A percentile compares a stretch with the other conserved stretches of the same genome.
These are phyloP conservation scores for Casuarius casuarius DNA, from an alignment of 2,113 vertebrate species.

Conservation along the genomic window DNA sequence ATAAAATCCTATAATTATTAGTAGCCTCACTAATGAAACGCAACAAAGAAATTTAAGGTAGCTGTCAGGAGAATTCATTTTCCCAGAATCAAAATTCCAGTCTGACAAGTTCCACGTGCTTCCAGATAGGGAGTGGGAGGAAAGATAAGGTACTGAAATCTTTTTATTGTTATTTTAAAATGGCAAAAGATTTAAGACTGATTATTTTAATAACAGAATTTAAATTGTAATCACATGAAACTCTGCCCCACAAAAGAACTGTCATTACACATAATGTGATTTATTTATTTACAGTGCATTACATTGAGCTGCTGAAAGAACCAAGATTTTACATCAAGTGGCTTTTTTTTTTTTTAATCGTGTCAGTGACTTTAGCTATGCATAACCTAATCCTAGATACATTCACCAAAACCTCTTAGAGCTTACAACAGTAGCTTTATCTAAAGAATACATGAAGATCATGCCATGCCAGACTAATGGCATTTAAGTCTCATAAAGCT, in stretches of 20 bases:
- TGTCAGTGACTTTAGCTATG: not conserved
- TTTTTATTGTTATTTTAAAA: not conserved
- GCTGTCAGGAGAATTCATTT: not conserved
- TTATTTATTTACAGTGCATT: not conserved
- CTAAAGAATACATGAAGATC: not conserved
- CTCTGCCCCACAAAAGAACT: not conserved
- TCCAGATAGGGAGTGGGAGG: not conserved
- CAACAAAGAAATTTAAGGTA: not conserved
- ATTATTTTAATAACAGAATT: not conserved
- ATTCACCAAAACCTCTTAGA: not conserved
- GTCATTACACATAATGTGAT: not conserved
- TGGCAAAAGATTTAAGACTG: not conserved
- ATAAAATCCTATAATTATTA: not conserved
- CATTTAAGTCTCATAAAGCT: too few relatives aligned
- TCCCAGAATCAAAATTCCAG: not conserved
- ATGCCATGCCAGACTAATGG: not conserved
- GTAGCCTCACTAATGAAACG: not conserved
- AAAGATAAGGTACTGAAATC: not conserved
- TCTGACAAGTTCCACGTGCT: not conserved
- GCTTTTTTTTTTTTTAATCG: not conserved
- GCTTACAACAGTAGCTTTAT: not conserved
- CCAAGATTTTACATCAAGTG: not conserved
- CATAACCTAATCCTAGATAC: not conserved
- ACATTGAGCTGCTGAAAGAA: not conserved
- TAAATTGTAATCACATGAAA: not conserved